phyloP scores from a whole-genome alignment of 2,797 vertebrate genomes.

The Borostomias antarcticus region DNA sequence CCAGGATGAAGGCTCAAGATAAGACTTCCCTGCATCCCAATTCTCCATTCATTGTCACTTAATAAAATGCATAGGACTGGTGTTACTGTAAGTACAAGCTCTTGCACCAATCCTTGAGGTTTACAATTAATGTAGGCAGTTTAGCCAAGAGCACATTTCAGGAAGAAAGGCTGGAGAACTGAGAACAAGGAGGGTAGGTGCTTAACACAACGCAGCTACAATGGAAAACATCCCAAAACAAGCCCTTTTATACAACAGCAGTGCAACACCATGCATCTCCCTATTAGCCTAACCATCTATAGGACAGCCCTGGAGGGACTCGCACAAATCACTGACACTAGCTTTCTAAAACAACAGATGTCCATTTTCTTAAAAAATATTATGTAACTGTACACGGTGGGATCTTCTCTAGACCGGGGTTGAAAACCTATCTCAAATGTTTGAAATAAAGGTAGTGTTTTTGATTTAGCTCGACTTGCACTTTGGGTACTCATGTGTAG shows the following conservation, averaged over 20 bases:
- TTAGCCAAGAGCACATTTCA: neutral
- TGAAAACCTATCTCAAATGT: neutral
- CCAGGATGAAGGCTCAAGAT: slow-evolving; percentile 7
- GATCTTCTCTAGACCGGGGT: too few species aligned
- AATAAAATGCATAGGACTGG: neutral
- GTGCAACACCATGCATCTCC: neutral
- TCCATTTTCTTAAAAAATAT: neutral
- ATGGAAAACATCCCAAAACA: slow-evolving; percentile 4
- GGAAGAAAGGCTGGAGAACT: neutral
- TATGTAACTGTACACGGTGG: neutral
- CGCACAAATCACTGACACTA: neutral
- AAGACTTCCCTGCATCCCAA: neutral
- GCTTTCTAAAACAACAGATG: neutral
- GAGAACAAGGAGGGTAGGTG: neutral
- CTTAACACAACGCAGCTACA: slow-evolving; percentile 1
- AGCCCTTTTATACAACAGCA: slow-evolving; percentile 12
- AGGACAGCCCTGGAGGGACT: neutral
- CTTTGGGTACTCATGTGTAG: neutral
- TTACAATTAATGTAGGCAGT: neutral
- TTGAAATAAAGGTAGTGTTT: neutral
- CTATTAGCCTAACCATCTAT: neutral
- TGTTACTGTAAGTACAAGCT: neutral
- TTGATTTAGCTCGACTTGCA: neutral
- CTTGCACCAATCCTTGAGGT: neutral
- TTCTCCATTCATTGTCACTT: neutral